phyloP scores from a whole-genome alignment of 2,113 vertebrate species.

The Brachyhypopomus occidentalis region DNA sequence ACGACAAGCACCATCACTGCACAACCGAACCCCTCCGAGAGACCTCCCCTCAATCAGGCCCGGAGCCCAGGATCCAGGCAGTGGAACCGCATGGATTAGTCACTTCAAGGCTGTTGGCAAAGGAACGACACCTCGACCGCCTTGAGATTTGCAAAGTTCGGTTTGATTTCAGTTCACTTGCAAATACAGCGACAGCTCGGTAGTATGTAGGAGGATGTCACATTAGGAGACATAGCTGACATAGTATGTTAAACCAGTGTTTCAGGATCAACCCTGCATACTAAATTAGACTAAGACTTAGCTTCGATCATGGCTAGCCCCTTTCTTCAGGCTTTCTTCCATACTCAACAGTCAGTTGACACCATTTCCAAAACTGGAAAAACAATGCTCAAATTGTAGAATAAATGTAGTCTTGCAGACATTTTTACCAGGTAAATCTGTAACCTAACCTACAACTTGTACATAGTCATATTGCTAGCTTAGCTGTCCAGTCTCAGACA shows the following conservation, averaged over 20 bases:
- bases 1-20: background rate
- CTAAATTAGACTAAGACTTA: too few species aligned
- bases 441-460: background rate
- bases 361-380: too few species aligned
- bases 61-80: background rate
- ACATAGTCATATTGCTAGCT: background rate
- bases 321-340: too few species aligned
- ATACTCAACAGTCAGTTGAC: too few species aligned
- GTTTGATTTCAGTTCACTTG: conserved; percentile 5
- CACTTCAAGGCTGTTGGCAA: background rate
- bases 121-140: background rate
- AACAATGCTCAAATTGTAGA: background rate
- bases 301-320: too few species aligned
- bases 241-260: too few species aligned
- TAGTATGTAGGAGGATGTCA: too few species aligned
- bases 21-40: background rate
- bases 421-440: background rate
- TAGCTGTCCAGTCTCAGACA: background rate
- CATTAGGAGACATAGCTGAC: too few species aligned
- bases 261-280: too few species aligned
- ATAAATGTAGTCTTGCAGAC: background rate
- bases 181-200: background rate
- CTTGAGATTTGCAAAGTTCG: background rate
- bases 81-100: background rate
- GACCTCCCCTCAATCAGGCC: background rate